These are phyloP conservation scores for Mastigias papua DNA, from an alignment of 30 jellyfish, hydroid and myxozoan genomes.

Conservation along the genomic window DNA sequence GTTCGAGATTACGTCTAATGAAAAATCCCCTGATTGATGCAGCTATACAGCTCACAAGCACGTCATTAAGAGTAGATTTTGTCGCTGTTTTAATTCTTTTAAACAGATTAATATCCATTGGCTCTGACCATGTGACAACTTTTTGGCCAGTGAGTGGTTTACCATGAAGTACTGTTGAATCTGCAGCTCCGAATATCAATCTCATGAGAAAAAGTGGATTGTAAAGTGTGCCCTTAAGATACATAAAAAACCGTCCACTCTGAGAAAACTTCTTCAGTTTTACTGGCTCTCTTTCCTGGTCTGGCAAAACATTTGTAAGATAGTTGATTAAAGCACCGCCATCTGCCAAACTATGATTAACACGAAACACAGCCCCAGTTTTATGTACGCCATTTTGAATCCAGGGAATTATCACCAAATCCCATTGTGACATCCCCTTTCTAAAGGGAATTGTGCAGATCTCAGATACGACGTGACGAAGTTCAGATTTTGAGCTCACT, in stretches of 20 bases:
- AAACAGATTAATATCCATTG: constrained; percentile 62
- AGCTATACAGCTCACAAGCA: constrained; percentile 83
- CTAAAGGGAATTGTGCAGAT: constrained; percentile 69
- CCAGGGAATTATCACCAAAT: constrained; percentile 80
- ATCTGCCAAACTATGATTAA: constrained; percentile 87
- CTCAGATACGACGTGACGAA: constrained; percentile 53
- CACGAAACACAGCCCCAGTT: constrained; percentile 77
- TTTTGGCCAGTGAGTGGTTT: constrained; percentile 71
- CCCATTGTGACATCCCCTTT: constrained; percentile 89
- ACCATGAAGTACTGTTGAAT: constrained; percentile 64
- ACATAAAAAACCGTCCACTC: constrained; percentile 56
- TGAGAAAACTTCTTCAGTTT: constrained; percentile 71
- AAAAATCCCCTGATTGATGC: constrained; percentile 74
- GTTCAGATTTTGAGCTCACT: constrained; percentile 39
- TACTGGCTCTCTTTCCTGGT: constrained; percentile 27
- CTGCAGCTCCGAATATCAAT: constrained; percentile 63
- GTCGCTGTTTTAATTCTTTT: constrained; percentile 68
- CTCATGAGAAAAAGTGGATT: constrained; percentile 60
- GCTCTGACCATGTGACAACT: constrained; percentile 85
- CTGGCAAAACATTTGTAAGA: constrained; percentile 70
- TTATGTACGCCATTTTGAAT: constrained; percentile 55
- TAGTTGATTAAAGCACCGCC: constrained; percentile 79
- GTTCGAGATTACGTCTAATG: constrained; percentile 50
- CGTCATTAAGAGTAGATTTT: constrained; percentile 85
- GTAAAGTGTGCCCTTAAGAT: constrained; percentile 54